Base-by-base conservation (phyloP, 2,888 invertebrate species). In the Venusia cambrica region DNA sequence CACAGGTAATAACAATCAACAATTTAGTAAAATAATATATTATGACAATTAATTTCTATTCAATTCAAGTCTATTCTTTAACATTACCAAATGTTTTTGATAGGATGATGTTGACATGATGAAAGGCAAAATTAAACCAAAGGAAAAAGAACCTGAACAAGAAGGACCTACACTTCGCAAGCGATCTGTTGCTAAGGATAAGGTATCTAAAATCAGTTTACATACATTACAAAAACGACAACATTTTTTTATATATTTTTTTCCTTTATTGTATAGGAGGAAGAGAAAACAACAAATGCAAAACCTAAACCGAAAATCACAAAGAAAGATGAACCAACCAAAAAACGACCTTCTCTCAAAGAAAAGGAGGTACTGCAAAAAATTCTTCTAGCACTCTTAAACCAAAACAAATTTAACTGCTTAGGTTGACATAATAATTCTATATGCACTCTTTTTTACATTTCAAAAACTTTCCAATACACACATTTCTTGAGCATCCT, bases 71-170 rank as follows among this genome's bases (percentile, higher is more conserved):
- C 15, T 20, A 13, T 21, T 6, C 7, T 5, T 8, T 5, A 5
- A 19, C 21, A 17, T 28, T 5, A 29, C 27, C 9, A 16, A 38
- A 39, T 35, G 45, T 51, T 62, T 57, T 53, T 30, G 38, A 42
- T 80, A 87, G 84, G 85, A 87, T 38, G 83, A 84, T 19, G 62
- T 67, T 49, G 83, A 87, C 37, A 73, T 80, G 55, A 79, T 81
- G 72, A 78, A 65, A 46, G 85, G 85, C 42, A 87, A 87, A 73
- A 81, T 87, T 28, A 85, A 79, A 48, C 81, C 85, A 6, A 87
- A 87, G 62, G 74, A 72, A 22, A 76, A 74, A 36, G 84, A 85
- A 52, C 69, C 70, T 5, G 87, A 87, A 54, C 74, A 79, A 4
- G 83, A 84, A 73, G 60, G 59, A 31, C 81, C 85, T 37, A 54